These are phyloP conservation scores for Labeo rohita DNA, from an alignment of 2,113 vertebrate genomes.

Conservation along the genomic window DNA sequence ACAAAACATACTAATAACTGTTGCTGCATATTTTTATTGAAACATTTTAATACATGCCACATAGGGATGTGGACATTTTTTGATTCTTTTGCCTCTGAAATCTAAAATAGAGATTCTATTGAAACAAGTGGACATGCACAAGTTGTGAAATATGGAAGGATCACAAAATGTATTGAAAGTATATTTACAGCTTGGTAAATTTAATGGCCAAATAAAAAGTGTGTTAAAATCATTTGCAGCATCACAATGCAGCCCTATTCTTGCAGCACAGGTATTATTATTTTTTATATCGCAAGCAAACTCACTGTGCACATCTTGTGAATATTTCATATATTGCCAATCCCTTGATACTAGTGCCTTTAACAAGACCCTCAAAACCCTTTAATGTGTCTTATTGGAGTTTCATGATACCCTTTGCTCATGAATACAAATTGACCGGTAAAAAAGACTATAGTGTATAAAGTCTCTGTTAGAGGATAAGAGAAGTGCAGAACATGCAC, in stretches of 20 bases:
- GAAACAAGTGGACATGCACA: neutral
- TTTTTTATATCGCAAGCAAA: neutral
- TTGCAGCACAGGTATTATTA: neutral
- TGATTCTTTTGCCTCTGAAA: neutral
- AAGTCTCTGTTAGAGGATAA: neutral
- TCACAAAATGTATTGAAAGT: neutral
- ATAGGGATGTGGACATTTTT: no score
- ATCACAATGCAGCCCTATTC: neutral
- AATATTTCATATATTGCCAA: neutral
- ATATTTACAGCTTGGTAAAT: neutral
- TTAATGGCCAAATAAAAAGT: neutral
- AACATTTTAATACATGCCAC: no score
- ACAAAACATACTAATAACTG: neutral
- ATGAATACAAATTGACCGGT: neutral
- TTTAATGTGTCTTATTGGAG: neutral
- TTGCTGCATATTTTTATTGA: no score
- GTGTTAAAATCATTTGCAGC: neutral
- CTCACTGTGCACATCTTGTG: neutral
- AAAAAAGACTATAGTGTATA: neutral
- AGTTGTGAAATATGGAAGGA: neutral
- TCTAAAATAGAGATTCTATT: neutral
- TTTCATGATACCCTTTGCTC: neutral
- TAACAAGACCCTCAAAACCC: slow-evolving; percentile 1
- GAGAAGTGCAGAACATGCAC: neutral
- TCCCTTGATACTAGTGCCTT: neutral